These are phyloP conservation scores for Petrosia ficiformis DNA, from an alignment of 37 sponge, comb jelly and placozoan species.

Conservation along the genomic window DNA sequence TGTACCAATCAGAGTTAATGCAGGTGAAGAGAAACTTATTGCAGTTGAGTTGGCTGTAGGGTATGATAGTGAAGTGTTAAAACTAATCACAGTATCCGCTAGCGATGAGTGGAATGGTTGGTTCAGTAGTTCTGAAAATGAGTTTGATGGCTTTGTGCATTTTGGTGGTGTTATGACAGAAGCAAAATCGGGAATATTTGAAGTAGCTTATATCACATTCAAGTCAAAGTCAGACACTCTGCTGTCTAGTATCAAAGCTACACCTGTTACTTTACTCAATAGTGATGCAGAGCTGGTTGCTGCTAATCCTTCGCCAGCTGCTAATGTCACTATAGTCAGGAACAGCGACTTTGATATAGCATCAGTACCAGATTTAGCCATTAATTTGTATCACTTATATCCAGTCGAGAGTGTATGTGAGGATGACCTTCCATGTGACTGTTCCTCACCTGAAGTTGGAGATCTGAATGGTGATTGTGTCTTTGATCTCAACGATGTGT, in stretches of 20 bases:
- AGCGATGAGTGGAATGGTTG: slow-evolving; percentile 13
- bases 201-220: slow-evolving; percentile 45
- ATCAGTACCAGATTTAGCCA: slow-evolving; percentile 8
- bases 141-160: slow-evolving; percentile 47
- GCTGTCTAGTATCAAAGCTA: slow-evolving; percentile 7
- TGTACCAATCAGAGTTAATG: slow-evolving; percentile 48
- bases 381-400: not conserved
- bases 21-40: slow-evolving; percentile 4
- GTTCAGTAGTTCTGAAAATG: slow-evolving; percentile 18
- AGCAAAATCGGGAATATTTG: not conserved
- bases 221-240: not conserved
- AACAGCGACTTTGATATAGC: slow-evolving; percentile 1
- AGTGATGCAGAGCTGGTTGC: not conserved
- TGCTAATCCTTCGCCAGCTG: slow-evolving; percentile 37
- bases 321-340: slow-evolving; percentile 23
- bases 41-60: slow-evolving; percentile 58
- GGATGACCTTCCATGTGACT: slow-evolving; percentile 26
- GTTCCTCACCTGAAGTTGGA: slow-evolving; percentile 39
- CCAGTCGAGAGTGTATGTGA: slow-evolving; percentile 23
- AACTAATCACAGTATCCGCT: slow-evolving; percentile 12
- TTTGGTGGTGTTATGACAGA: slow-evolving; percentile 43
- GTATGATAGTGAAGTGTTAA: slow-evolving; percentile 25
- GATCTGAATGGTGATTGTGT: slow-evolving; percentile 78
- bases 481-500: slow-evolving; percentile 52
- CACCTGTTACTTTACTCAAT: slow-evolving; percentile 17